phyloP scores from a whole-genome alignment of 2,113 vertebrate genomes.

The Tragelaphus buxtoni region DNA sequence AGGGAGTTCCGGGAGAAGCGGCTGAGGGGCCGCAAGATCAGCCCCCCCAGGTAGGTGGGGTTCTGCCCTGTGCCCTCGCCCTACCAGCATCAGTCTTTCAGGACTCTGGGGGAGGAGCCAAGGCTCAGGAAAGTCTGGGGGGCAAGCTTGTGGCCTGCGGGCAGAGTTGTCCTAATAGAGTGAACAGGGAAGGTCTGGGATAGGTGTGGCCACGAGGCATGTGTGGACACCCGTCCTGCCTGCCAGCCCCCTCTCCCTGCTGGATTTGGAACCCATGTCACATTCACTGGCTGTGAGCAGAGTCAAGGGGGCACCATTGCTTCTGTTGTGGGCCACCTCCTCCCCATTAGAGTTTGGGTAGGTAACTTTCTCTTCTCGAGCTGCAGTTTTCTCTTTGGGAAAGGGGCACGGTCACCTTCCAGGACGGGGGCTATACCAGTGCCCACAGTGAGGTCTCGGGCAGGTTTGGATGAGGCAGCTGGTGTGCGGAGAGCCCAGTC shows the following conservation, averaged over 20 bases:
- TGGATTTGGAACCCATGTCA: neutral
- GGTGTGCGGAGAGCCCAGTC: neutral
- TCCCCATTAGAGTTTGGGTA: neutral
- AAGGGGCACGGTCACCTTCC: neutral
- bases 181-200: neutral
- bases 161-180: neutral
- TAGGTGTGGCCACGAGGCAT: neutral
- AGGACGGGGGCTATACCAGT: neutral
- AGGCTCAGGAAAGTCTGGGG: neutral
- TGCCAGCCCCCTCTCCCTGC: neutral
- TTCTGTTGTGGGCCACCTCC: too few relatives aligned
- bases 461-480: neutral
- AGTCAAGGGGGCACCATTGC: neutral
- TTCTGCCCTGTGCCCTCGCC: neutral
- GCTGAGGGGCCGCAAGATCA: slow-evolving; percentile 95
- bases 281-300: neutral
- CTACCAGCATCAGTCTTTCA: neutral
- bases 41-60: slow-evolving; percentile 90
- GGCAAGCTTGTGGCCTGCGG: neutral
- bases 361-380: neutral
- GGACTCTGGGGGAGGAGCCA: neutral
- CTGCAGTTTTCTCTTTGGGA: neutral
- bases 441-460: neutral
- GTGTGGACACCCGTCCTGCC: neutral
- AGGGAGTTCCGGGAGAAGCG: slow-evolving; percentile 96